These are phyloP conservation scores for Hermetia illucens DNA, from an alignment of 1,140 invertebrate species.

Conservation along the genomic window DNA sequence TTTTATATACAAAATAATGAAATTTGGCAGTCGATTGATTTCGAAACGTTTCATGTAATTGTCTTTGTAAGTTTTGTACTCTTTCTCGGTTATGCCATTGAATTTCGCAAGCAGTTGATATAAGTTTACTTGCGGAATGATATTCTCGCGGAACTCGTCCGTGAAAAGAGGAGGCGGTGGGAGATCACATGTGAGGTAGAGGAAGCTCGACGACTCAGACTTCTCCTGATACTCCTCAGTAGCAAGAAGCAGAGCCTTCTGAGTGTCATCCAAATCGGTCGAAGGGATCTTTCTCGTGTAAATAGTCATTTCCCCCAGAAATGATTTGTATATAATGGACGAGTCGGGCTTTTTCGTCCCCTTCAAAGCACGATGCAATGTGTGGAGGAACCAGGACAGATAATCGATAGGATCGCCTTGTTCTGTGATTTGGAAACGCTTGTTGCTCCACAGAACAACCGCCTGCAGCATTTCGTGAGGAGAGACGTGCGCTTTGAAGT, in stretches of 20 bases:
- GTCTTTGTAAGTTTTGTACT: slow-evolving; percentile 99
- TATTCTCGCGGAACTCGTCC: slow-evolving; percentile 95
- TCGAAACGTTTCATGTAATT: slow-evolving; percentile 96
- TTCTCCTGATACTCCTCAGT: slow-evolving; percentile 82
- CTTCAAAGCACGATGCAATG: slow-evolving; percentile 79
- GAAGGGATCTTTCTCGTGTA: slow-evolving; percentile 90
- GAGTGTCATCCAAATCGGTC: slow-evolving; percentile 79
- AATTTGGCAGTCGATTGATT: slow-evolving; percentile 88
- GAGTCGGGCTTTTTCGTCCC: slow-evolving; percentile 71
- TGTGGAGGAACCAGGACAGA: slow-evolving; percentile 91
- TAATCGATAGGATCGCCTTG: slow-evolving; percentile 98
- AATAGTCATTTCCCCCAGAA: slow-evolving; percentile 90
- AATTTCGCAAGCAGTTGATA: slow-evolving; percentile 90
- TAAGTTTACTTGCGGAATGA: slow-evolving; percentile 96
- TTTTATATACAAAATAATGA: slow-evolving; percentile 94
- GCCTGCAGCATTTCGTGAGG: slow-evolving; percentile 99
- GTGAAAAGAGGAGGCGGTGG: slow-evolving; percentile 93
- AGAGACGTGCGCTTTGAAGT: slow-evolving; percentile 98
- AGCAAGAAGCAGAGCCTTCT: slow-evolving; percentile 60
- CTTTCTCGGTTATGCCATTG: slow-evolving; percentile 89
- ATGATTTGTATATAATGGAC: slow-evolving; percentile 90
- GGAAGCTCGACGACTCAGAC: slow-evolving; percentile 78
- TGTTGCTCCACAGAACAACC: slow-evolving; percentile 95
- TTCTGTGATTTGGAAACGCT: slow-evolving; percentile 95
- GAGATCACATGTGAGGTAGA: slow-evolving; percentile 93